A percentile compares a stretch with the other conserved stretches of the same genome.
These are phyloP conservation scores for Ormyrus pomaceus DNA, from an alignment of 2,888 invertebrate species.

Conservation along the genomic window DNA sequence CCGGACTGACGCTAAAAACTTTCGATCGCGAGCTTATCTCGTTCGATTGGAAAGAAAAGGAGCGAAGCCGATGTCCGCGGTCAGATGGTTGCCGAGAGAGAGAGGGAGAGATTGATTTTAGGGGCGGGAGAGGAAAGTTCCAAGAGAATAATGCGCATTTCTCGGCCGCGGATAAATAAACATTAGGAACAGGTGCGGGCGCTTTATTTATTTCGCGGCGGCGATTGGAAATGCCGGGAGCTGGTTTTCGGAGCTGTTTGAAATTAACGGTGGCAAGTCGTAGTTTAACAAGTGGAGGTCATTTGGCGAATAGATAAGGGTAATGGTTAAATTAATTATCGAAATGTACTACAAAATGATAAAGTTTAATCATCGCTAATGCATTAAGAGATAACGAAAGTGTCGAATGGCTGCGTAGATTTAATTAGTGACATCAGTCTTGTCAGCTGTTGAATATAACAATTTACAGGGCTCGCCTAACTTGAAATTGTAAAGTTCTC, in stretches of 20 bases:
- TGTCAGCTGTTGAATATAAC: too few species aligned
- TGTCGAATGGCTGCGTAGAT: too few species aligned
- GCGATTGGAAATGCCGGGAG: neutral
- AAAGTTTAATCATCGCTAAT: neutral
- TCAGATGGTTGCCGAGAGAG: neutral
- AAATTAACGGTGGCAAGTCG: too few species aligned
- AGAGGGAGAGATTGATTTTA: slow-evolving; percentile 10
- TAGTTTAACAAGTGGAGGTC: neutral
- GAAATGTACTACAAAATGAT: neutral
- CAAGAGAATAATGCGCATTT: slow-evolving; percentile 10
- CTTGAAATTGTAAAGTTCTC: too few species aligned
- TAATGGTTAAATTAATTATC: slow-evolving; percentile 32
- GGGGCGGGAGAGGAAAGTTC: neutral
- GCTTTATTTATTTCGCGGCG: neutral
- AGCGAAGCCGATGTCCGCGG: neutral
- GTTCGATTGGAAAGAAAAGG: neutral
- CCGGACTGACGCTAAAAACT: neutral
- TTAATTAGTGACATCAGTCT: too few species aligned
- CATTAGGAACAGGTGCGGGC: slow-evolving; percentile 10
- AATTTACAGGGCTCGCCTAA: too few species aligned
- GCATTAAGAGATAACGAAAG: too few species aligned
- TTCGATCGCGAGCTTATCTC: neutral
- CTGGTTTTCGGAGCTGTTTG: too few species aligned
- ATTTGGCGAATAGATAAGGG: neutral
- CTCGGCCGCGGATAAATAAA: slow-evolving; percentile 21